A percentile compares a stretch with the other conserved stretches of the same genome.
Evolutionary conservation across 2,113 vertebrate species (phyloP).

Genomic region (Patagioenas fasciata): DNA sequence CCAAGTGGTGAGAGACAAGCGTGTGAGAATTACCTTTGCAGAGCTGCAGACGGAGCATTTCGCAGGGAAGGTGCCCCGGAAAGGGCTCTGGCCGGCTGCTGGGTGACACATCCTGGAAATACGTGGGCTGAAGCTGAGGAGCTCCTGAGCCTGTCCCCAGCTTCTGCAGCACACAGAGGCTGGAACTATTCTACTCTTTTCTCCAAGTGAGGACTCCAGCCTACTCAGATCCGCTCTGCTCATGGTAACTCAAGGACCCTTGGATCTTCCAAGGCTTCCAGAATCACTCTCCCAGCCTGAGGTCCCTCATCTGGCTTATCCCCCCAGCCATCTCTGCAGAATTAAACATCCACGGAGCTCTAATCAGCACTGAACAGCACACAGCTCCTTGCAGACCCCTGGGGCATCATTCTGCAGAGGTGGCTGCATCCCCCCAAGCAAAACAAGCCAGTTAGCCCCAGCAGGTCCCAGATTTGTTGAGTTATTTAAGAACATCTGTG

Average conservation of each 20-base stretch:
- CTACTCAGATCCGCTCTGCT: neutral
- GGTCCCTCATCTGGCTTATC: neutral
- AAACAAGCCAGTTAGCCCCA: neutral
- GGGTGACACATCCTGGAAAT: neutral
- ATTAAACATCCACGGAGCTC: neutral
- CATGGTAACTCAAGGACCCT: neutral
- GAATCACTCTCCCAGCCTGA: neutral
- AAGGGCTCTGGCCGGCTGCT: neutral
- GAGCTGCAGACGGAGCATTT: neutral
- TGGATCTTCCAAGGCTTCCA: neutral
- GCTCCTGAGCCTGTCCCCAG: neutral
- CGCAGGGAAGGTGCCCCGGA: neutral
- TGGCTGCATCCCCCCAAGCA: neutral
- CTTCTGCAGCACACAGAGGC: neutral
- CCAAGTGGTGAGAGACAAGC: fast-evolving
- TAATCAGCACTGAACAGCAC: neutral
- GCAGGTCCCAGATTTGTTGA: neutral
- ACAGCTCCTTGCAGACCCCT: neutral
- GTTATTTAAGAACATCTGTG: neutral
- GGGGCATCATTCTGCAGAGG: neutral
- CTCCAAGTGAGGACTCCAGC: neutral
- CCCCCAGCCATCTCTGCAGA: neutral
- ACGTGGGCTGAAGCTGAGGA: neutral
- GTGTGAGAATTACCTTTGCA: neutral
- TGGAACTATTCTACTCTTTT: neutral